Conservation (phyloP, 2,797 vertebrate species). For the Crenuchus spilurus region DNA sequence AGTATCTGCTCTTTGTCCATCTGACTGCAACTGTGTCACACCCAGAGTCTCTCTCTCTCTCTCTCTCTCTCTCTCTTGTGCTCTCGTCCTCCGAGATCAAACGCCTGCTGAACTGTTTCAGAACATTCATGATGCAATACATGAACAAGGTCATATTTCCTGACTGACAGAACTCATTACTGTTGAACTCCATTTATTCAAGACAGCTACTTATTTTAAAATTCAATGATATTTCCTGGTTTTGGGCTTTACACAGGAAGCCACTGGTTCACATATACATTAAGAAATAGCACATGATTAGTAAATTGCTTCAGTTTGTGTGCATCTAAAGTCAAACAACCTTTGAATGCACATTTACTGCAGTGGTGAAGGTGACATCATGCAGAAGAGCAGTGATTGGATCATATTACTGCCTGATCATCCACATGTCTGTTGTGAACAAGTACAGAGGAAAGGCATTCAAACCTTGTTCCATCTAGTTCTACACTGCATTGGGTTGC, state of each 20-base stretch:
- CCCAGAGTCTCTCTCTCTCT: background rate
- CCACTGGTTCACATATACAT: background rate
- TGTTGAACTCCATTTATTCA: background rate
- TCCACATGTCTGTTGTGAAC: constrained; percentile 27
- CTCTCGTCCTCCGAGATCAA: background rate
- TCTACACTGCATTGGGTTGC: constrained; percentile 1
- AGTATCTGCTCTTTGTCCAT: background rate
- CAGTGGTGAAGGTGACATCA: constrained; percentile 29
- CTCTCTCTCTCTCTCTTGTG: background rate
- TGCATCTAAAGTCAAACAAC: background rate
- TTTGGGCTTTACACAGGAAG: background rate
- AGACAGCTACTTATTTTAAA: background rate
- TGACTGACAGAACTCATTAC: constrained; percentile 2
- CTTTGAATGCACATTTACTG: constrained; percentile 16
- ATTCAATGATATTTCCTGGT: background rate
- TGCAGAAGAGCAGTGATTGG: background rate
- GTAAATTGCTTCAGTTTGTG: background rate
- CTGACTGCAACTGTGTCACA: constrained; percentile 1
- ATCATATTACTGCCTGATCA: constrained; percentile 39
- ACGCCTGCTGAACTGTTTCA: background rate
- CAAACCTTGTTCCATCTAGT: background rate
- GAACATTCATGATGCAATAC: background rate
- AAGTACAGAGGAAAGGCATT: constrained; percentile 23
- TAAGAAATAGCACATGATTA: background rate
- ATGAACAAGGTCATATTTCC: background rate